Evolutionary conservation across 2,797 vertebrate species (phyloP).

Genomic region (Microhierax caerulescens): DNA sequence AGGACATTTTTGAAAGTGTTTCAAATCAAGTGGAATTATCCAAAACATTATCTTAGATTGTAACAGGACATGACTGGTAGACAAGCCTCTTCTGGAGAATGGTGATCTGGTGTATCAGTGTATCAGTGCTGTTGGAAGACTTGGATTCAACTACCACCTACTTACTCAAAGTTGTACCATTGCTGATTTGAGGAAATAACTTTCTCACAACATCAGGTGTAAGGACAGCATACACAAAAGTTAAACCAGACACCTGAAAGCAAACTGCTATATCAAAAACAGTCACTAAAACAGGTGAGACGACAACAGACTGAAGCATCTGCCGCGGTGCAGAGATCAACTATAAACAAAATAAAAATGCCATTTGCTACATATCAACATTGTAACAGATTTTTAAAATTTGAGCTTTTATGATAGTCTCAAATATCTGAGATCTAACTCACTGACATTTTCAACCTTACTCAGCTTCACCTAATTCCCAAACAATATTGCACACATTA

Average conservation of each 20-base stretch:
- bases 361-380: not conserved
- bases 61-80: not conserved
- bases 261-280: constrained; percentile 40
- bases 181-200: not conserved
- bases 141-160: constrained; percentile 12
- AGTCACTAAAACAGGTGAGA: constrained; percentile 11
- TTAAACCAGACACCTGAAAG: constrained; percentile 35
- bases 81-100: not conserved
- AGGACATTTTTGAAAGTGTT: not conserved
- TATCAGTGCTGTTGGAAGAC: not conserved
- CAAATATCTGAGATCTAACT: not conserved
- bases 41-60: not conserved
- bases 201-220: not conserved
- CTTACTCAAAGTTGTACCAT: not conserved
- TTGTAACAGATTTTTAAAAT: not conserved
- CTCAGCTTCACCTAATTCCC: not conserved
- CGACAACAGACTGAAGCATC: constrained; percentile 36
- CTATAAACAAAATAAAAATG: not conserved
- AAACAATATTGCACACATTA: not conserved
- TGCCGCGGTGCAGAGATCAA: not conserved
- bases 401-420: not conserved
- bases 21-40: constrained; percentile 12
- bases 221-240: not conserved
- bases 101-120: not conserved
- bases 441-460: not conserved